A percentile compares a stretch with the other conserved stretches of the same genome.
These are phyloP conservation scores for Macaria liturata DNA, from an alignment of 2,888 invertebrate genomes.

Conservation along the genomic window DNA sequence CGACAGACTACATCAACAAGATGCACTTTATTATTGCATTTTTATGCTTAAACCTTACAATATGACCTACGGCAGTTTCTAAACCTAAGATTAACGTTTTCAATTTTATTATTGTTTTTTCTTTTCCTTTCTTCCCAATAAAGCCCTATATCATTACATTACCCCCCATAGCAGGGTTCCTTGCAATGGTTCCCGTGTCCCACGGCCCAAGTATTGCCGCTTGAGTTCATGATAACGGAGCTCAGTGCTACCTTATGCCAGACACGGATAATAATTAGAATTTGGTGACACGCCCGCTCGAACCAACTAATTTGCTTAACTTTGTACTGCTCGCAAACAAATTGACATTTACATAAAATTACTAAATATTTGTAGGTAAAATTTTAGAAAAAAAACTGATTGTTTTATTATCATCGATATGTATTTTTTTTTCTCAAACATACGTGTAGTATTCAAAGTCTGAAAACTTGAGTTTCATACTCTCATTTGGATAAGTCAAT, in stretches of 20 bases:
- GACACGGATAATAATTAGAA: slow-evolving; percentile 80
- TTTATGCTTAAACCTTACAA: not conserved
- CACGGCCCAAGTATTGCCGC: slow-evolving; percentile 39
- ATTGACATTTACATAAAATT: not conserved
- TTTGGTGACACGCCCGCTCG: slow-evolving; percentile 72
- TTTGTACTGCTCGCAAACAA: slow-evolving; percentile 57
- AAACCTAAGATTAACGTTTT: no score
- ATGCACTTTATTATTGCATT: no score
- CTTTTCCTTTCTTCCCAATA: not conserved
- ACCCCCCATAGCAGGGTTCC: slow-evolving; percentile 1
- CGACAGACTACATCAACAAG: no score
- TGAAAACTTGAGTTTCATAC: no score
- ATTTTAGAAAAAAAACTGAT: no score
- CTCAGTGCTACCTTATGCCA: slow-evolving; percentile 72
- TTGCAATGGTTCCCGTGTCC: slow-evolving; percentile 20
- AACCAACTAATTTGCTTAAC: slow-evolving; percentile 56
- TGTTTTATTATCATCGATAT: no score
- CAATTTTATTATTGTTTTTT: no score
- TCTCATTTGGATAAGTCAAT: no score
- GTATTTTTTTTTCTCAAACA: no score
- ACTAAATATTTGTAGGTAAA: no score
- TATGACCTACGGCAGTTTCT: not conserved
- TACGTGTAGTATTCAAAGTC: no score
- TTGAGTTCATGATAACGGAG: slow-evolving; percentile 49
- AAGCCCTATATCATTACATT: not conserved